Base-by-base conservation (phyloP, 2,888 invertebrate species). In the Cataglyphis albicans region DNA sequence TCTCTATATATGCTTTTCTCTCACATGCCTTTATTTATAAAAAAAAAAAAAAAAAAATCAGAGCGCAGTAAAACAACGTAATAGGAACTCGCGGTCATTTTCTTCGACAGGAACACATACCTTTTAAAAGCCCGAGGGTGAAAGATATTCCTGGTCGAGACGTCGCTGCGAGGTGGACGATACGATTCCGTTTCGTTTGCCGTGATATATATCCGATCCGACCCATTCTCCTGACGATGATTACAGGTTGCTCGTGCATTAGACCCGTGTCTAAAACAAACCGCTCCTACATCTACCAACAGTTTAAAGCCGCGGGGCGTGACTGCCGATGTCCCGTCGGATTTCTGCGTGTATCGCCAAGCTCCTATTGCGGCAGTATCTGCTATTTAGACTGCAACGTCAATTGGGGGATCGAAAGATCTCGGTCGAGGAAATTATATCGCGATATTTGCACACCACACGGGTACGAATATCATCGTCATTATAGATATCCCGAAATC, bases 181-280 rank as follows among this genome's bases (percentile, higher is more conserved):
- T 87, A 85, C 87, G 82, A 81, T 87, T 88, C 86, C 86, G 85
- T 87, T 90, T 88, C 87, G 84, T 87, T 87, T 84, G 87, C 85
- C 86, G 82, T 92, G 91, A 93, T 93, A 74, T 80, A 90, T 91
- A 92, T 92, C 88, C 91, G 92, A 90, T 90, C 91, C 92, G 91
- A 89, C 91, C 92, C 92, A 92, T 92, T 87, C 83, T 87, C 90
- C 84, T 90, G 88, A 84, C 89, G 90, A 91, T 94, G 92, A 94
- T 94, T 94, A 93, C 91, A 91, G 93, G 93, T 91, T 89, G 88
- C 84, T 85, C 83, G 87, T 78, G 91, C 91, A 93, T 93, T 93
- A 94, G 92, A 91, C 91, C 91, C 90, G 91, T 90, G 91, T 93
- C 93, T 93, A 94, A 93, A 94, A 90, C 93, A 94, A 93, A 93